phyloP scores from a whole-genome alignment of 2,797 vertebrate species.

The Anguilla marmorata region DNA sequence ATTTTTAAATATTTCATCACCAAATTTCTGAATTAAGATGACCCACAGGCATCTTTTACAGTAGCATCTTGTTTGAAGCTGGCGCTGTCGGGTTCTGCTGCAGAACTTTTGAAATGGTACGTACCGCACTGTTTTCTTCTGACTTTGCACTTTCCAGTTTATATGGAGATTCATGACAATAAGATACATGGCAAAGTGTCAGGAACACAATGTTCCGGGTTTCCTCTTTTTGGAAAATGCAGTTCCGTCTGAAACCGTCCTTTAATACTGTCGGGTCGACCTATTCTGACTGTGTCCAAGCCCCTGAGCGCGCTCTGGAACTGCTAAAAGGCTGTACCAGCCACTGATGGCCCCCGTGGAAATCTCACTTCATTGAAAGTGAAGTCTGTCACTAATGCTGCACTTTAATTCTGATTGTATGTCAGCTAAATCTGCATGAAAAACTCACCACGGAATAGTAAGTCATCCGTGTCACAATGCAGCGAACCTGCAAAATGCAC shows the following conservation, averaged over 20 bases:
- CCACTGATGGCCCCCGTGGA: not conserved
- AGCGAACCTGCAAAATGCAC: not conserved
- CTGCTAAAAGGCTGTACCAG: not conserved
- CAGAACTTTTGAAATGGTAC: not conserved
- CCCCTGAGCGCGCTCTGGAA: not conserved
- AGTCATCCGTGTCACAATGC: not conserved
- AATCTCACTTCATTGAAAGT: not conserved
- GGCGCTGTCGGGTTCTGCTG: too few relatives aligned
- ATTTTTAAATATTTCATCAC: not conserved
- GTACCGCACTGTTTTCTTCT: not conserved
- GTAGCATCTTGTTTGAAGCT: not conserved
- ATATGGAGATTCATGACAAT: not conserved
- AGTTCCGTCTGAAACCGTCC: too few relatives aligned
- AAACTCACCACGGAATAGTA: not conserved
- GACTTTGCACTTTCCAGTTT: not conserved
- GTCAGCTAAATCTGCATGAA: not conserved
- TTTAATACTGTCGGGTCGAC: not conserved
- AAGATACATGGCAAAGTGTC: not conserved
- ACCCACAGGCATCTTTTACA: not conserved
- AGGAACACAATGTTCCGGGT: not conserved
- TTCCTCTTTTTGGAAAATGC: not conserved
- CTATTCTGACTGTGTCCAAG: not conserved
- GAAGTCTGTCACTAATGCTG: not conserved
- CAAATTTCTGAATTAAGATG: not conserved
- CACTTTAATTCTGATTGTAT: slow-evolving; percentile 2